Evolutionary conservation across 1,140 invertebrate genomes (phyloP).

Genomic region (Drepana arcuata): DNA sequence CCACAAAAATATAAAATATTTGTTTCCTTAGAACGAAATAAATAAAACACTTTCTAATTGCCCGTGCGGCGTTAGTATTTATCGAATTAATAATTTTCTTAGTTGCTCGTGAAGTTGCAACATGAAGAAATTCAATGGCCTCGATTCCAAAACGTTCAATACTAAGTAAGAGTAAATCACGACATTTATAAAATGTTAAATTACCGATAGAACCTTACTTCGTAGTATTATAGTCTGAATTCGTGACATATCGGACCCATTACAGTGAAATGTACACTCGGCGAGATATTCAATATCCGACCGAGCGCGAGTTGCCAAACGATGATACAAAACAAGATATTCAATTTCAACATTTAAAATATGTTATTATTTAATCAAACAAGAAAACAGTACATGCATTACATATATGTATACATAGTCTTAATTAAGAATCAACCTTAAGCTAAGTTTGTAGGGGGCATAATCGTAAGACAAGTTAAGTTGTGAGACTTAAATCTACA

Average conservation of each 20-base stretch:
- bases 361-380: no score
- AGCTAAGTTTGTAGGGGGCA: slow-evolving; percentile 24
- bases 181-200: no score
- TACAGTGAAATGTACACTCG: slow-evolving; percentile 66
- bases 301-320: no score
- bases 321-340: no score
- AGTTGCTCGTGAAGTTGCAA: slow-evolving; percentile 58
- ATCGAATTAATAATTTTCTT: slow-evolving; percentile 51
- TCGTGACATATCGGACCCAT: slow-evolving; percentile 50
- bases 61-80: slow-evolving; percentile 45
- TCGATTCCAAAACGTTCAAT: slow-evolving; percentile 65
- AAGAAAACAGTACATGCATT: slow-evolving; percentile 9
- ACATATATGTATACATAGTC: slow-evolving; percentile 18
- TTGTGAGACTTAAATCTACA: slow-evolving; percentile 46
- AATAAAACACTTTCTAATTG: slow-evolving; percentile 65
- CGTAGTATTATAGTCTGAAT: no score
- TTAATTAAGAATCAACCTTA: slow-evolving; percentile 47
- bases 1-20: slow-evolving; percentile 63
- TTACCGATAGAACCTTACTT: no score
- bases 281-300: no score
- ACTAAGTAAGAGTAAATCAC: no score
- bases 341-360: no score
- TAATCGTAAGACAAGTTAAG: slow-evolving; percentile 14
- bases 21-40: slow-evolving; percentile 65
- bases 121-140: slow-evolving; percentile 64